These are phyloP conservation scores for Cecidostiba fungosa DNA, from an alignment of 2,888 invertebrate species.

Conservation along the genomic window DNA sequence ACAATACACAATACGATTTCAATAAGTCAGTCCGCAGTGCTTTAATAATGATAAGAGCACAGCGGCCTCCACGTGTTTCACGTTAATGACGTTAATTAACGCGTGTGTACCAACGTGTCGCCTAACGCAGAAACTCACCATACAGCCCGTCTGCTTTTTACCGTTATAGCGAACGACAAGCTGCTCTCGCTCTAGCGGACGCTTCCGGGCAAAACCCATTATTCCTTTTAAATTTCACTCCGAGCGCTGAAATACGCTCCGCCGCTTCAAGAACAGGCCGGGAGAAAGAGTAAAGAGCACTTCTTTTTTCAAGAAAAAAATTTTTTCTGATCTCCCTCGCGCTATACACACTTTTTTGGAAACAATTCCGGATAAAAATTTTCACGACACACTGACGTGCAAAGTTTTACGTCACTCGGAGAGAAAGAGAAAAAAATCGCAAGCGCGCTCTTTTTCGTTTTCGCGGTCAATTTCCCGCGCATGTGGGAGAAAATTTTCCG, in stretches of 20 bases:
- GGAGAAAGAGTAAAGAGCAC: not conserved
- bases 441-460: conserved; percentile 1
- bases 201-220: not conserved
- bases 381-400: not conserved
- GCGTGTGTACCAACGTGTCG: conserved; percentile 2
- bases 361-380: not conserved
- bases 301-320: not conserved
- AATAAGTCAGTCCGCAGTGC: not conserved
- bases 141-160: not conserved
- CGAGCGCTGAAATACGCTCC: not conserved
- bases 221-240: conserved; percentile 31
- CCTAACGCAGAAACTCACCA: not conserved
- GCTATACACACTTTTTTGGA: not conserved
- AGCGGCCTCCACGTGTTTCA: not conserved
- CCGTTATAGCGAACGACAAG: not conserved
- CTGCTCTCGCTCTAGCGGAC: not conserved
- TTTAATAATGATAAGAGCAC: not conserved
- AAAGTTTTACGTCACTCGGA: not conserved
- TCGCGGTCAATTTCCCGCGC: conserved; percentile 14
- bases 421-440: not conserved
- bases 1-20: not conserved
- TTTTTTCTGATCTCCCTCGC: not conserved
- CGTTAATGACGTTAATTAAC: conserved; percentile 42
- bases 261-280: not conserved
- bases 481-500: conserved; percentile 14